Percentiles rank a stretch among this genome's conserved stretches.
phyloP scores from a whole-genome alignment of 2,797 vertebrate species.

The Furcifer pardalis region DNA sequence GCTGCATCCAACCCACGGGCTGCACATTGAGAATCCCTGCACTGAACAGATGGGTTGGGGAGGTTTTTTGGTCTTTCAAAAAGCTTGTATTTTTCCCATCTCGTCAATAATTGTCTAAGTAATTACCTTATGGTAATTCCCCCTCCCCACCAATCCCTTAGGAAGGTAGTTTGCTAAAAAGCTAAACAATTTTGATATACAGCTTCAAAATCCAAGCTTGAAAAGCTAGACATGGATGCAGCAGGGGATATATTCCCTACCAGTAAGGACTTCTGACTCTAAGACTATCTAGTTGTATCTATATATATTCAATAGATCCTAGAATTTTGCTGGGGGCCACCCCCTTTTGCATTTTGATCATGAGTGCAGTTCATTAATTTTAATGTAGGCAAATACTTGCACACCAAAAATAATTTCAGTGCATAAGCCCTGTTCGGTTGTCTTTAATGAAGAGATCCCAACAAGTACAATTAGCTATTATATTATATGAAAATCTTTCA shows the following conservation, averaged over 20 bases:
- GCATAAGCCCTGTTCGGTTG: constrained; percentile 73
- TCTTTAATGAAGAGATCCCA: constrained; percentile 74
- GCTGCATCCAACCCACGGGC: no score
- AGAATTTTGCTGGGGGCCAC: constrained; percentile 71
- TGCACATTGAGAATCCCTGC: no score
- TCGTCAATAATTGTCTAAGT: constrained; percentile 83
- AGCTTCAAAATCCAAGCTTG: constrained; percentile 75
- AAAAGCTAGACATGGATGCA: constrained; percentile 75
- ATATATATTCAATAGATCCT: constrained; percentile 64
- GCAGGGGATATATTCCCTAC: constrained; percentile 75
- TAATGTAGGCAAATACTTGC: constrained; percentile 43
- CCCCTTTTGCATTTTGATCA: constrained; percentile 66
- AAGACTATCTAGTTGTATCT: constrained; percentile 65
- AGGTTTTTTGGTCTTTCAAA: constrained; percentile 80
- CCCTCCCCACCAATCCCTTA: constrained; percentile 21
- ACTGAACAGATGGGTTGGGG: no score
- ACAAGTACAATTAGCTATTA: constrained; percentile 53
- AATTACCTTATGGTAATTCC: constrained; percentile 85
- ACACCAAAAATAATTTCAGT: constrained; percentile 79
- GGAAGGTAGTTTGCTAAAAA: constrained; percentile 78
- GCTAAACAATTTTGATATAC: constrained; percentile 78
- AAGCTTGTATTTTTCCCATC: constrained; percentile 82
- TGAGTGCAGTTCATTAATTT: constrained; percentile 77
- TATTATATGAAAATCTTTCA: constrained; percentile 26
- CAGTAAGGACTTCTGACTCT: constrained; percentile 58